A percentile compares a stretch with the other conserved stretches of the same genome.
Evolutionary conservation across 2,113 vertebrate species (phyloP).

Genomic region (Scopus umbretta): DNA sequence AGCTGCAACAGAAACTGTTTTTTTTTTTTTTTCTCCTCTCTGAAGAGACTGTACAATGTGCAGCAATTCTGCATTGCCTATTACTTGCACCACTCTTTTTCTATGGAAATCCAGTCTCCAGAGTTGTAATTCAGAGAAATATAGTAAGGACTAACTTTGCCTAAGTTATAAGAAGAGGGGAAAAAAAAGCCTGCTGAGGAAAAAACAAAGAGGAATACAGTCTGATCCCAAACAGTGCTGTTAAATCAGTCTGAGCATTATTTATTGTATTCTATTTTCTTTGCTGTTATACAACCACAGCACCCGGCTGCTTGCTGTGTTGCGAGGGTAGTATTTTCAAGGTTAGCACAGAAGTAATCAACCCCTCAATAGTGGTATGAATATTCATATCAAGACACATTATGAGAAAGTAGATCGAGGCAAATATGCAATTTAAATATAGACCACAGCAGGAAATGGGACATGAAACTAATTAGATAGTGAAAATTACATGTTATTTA

Average conservation of each 20-base stretch:
- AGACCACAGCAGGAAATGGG: slow-evolving; percentile 42
- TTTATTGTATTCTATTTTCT: slow-evolving; percentile 6
- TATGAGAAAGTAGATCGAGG: slow-evolving; percentile 37
- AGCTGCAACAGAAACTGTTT: not conserved
- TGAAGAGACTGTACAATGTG: not conserved
- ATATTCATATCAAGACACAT: slow-evolving; percentile 59
- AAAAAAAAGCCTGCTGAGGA: not conserved
- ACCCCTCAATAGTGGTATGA: slow-evolving; percentile 20
- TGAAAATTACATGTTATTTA: slow-evolving; percentile 61
- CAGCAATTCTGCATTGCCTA: not conserved
- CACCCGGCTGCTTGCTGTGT: not conserved
- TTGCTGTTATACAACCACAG: not conserved
- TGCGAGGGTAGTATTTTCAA: slow-evolving; percentile 29
- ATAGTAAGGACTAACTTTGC: not conserved
- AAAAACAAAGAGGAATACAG: not conserved
- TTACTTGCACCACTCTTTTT: not conserved
- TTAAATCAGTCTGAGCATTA: not conserved
- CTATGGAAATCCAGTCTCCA: not conserved
- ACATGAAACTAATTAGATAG: slow-evolving; percentile 51
- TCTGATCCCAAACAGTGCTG: not conserved
- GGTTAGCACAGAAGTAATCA: slow-evolving; percentile 55
- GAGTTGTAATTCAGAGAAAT: not conserved
- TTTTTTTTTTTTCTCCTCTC: not conserved
- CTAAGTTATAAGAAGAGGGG: not conserved
- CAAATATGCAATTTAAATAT: slow-evolving; percentile 62